phyloP scores from a whole-genome alignment of 1,140 invertebrate species.

The Bombus fervidus region DNA sequence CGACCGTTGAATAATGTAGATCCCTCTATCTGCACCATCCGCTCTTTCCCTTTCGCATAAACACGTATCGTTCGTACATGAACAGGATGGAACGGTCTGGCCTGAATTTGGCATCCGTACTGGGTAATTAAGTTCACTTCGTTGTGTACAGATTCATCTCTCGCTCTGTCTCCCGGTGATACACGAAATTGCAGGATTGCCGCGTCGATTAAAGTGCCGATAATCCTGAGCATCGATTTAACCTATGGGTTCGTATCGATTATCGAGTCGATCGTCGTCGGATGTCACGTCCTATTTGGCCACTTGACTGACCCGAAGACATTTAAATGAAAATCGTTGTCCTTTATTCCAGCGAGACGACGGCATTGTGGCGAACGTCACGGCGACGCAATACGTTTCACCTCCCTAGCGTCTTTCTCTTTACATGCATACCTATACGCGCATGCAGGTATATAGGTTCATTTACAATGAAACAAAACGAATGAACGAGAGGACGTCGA shows the following conservation, averaged over 20 bases:
- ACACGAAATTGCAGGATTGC: conserved; percentile 52
- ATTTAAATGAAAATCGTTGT: conserved; percentile 48
- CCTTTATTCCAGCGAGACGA: conserved; percentile 12
- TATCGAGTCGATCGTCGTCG: conserved; percentile 52
- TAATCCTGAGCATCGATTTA: conserved; percentile 59
- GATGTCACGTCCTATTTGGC: conserved; percentile 50
- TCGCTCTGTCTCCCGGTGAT: not conserved
- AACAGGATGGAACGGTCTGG: conserved; percentile 22
- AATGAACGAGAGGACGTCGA: not conserved
- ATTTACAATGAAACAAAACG: not conserved
- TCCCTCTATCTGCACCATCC: not conserved
- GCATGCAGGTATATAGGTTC: not conserved
- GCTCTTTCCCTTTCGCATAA: conserved; percentile 31
- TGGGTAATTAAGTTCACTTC: conserved; percentile 49
- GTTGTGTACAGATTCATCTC: not conserved
- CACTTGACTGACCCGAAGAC: conserved; percentile 43
- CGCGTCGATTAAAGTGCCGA: conserved; percentile 59
- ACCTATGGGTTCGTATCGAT: conserved; percentile 61
- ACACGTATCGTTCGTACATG: conserved; percentile 46
- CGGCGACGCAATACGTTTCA: conserved; percentile 11
- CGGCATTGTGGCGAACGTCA: not conserved
- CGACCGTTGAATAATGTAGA: conserved; percentile 47
- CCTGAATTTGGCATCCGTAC: conserved; percentile 50
- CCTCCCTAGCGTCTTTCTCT: not conserved
- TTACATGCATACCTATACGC: too few relatives aligned